Percentiles rank a stretch among this genome's conserved stretches.
Conservation (phyloP, 2,888 invertebrate species). For the Thelaira solivaga region DNA sequence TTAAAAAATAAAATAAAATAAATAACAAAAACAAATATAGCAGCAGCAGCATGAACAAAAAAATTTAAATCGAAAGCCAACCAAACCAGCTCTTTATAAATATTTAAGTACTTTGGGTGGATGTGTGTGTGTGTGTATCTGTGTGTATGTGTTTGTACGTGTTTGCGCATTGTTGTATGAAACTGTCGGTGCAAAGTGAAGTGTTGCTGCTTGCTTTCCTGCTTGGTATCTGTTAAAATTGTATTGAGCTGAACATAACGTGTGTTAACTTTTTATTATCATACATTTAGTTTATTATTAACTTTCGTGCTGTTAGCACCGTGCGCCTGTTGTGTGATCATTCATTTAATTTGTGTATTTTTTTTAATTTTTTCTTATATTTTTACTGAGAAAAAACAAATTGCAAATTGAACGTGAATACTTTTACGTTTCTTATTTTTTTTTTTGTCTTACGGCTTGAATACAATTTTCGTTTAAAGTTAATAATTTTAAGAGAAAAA, state of each 20-base stretch:
- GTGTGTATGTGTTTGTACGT: neutral
- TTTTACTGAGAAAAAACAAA: constrained; percentile 50
- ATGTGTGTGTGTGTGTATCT: neutral
- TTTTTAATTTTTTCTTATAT: constrained; percentile 28
- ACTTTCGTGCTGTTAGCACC: constrained; percentile 52
- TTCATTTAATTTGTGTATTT: constrained; percentile 31
- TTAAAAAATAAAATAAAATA: constrained; percentile 27
- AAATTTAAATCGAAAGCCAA: constrained; percentile 60
- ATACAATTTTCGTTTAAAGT: constrained; percentile 10
- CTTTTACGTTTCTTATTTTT: constrained; percentile 36
- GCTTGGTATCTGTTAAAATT: constrained; percentile 11
- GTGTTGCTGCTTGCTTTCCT: constrained; percentile 9
- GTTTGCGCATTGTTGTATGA: neutral
- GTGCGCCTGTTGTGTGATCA: constrained; percentile 57
- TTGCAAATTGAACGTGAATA: constrained; percentile 35
- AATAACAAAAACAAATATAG: constrained; percentile 12
- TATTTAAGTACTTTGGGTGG: constrained; percentile 26
- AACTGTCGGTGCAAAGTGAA: neutral
- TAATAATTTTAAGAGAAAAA: neutral
- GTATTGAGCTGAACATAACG: constrained; percentile 52
- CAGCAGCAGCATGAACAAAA: no score
- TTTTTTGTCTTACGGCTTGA: neutral
- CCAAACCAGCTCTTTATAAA: constrained; percentile 57
- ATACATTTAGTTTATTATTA: constrained; percentile 55
- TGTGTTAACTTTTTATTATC: constrained; percentile 60